These are phyloP conservation scores for Hypomecis atomaria DNA, from an alignment of 2,888 invertebrate genomes.

Conservation along the genomic window DNA sequence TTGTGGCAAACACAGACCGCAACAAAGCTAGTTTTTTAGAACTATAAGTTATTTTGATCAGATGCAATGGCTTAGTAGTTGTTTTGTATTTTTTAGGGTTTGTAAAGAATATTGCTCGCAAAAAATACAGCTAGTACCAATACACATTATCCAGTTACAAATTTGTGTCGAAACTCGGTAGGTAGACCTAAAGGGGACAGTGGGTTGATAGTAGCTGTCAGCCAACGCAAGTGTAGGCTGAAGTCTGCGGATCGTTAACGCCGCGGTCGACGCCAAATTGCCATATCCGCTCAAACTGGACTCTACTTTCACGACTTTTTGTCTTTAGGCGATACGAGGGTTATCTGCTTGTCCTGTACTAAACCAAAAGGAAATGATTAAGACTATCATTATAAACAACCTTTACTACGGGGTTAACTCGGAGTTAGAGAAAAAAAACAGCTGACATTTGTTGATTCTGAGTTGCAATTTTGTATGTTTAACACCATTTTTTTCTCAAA, in stretches of 20 bases:
- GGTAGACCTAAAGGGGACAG: conserved; percentile 42
- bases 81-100: too few relatives aligned
- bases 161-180: conserved; percentile 42
- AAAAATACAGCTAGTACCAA: too few relatives aligned
- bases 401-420: too few relatives aligned
- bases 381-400: too few relatives aligned
- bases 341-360: too few relatives aligned
- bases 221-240: conserved; percentile 41
- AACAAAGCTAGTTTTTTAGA: not conserved
- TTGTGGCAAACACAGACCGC: conserved; percentile 41
- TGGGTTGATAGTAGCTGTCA: conserved; percentile 7
- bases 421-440: too few relatives aligned
- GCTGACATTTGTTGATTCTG: too few relatives aligned
- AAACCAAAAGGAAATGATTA: too few relatives aligned
- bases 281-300: conserved; percentile 65
- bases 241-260: conserved; percentile 7
- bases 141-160: conserved; percentile 2
- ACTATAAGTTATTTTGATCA: conserved; percentile 28
- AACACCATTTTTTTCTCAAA: too few relatives aligned
- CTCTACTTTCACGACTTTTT: not conserved
- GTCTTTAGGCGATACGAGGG: too few relatives aligned
- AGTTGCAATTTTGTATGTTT: too few relatives aligned
- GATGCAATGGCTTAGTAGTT: not conserved
- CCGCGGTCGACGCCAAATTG: conserved; percentile 71
- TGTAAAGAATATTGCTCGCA: too few relatives aligned